Percentiles rank a stretch among this genome's conserved stretches.
Evolutionary conservation across 2,113 vertebrate species (phyloP).

Genomic region (Tetraodon nigroviridis): DNA sequence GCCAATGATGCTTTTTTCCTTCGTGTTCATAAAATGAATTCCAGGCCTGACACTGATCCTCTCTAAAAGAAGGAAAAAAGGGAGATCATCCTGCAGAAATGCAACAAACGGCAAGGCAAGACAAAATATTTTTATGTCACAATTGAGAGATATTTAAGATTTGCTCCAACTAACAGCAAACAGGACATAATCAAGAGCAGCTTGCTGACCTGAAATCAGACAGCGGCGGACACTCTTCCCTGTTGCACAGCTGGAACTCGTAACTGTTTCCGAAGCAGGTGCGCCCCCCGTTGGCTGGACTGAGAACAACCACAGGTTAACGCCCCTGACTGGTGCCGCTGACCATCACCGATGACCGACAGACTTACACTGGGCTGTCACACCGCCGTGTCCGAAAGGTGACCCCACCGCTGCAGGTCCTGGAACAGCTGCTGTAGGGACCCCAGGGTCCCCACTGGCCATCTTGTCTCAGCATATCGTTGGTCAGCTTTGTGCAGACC

Average conservation of each 20-base stretch:
- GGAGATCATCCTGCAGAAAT: background rate
- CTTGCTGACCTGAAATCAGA: conserved; percentile 81
- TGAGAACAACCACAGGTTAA: conserved; percentile 51
- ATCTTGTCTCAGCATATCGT: conserved; percentile 89
- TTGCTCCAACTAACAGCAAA: background rate
- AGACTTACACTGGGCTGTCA: conserved; percentile 89
- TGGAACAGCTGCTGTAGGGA: conserved; percentile 86
- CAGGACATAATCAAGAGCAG: background rate
- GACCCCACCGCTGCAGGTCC: conserved; percentile 89
- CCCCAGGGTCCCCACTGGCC: conserved; percentile 93
- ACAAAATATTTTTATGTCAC: no score
- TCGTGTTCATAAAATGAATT: conserved; percentile 86
- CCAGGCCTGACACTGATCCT: conserved; percentile 90
- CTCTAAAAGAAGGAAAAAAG: conserved; percentile 52
- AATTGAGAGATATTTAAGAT: no score
- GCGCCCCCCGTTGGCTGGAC: conserved; percentile 90
- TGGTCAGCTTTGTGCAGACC: conserved; percentile 89
- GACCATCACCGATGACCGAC: conserved; percentile 6
- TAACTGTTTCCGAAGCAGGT: conserved; percentile 88
- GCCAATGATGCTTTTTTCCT: conserved; percentile 88
- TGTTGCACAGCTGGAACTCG: conserved; percentile 90
- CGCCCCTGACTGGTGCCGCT: conserved; percentile 5
- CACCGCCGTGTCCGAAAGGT: conserved; percentile 85
- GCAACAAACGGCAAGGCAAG: background rate
- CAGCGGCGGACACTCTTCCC: conserved; percentile 79